Base-by-base conservation (phyloP, 1,140 invertebrate genomes). In the Drosophila sulfurigaster region DNA sequence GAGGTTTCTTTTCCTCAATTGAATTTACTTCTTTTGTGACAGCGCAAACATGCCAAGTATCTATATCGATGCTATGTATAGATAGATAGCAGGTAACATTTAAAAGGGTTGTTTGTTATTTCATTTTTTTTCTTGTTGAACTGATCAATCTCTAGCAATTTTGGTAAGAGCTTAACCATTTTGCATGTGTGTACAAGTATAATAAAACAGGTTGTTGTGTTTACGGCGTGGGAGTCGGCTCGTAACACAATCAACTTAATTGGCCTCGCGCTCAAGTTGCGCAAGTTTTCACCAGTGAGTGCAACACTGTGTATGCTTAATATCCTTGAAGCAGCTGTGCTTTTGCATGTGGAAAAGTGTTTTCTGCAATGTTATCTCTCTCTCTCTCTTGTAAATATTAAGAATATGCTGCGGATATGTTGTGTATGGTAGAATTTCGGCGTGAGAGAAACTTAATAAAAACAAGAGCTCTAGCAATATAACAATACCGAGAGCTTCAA, bases 261-360 rank as follows among this genome's bases (percentile, higher is more conserved):
- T 63, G 46, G n/a, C 6, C 6, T 10, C 4, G 28, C 2, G 15
- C 51, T 48, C 8, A 56, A 35, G 38, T 41, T 28, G 30, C 16
- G 2, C 3, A 52, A 41, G 13, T 52, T n/a, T 7, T 7, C 25
- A 52, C n/a, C n/a, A 10, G 28, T 16, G 43, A 38, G 35, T 70
- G 41, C 58, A 25, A 77, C 73, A 25, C 32, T 48, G 60, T 81
- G 77, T 64, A 77, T 83, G 52, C 73, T 48, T 73, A 45, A 73
- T 73, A 35, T 43, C 41, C n/a, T 43, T n/a, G 41, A n/a, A 43
- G 5, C 41, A 13, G 41, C n/a, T 43, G 38, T 41, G 38, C 38
- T 8, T 41, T 41, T 41, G 8, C 38, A 41, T 41, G 38, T 11
- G 7, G 5, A 32, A 32, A 32, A 32, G 32, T 8, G 32, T 8